Evolutionary conservation across 2,888 invertebrate species (phyloP), one percentile per base, ranked within the genome.

Genomic region (Cataglyphis livida): DNA sequence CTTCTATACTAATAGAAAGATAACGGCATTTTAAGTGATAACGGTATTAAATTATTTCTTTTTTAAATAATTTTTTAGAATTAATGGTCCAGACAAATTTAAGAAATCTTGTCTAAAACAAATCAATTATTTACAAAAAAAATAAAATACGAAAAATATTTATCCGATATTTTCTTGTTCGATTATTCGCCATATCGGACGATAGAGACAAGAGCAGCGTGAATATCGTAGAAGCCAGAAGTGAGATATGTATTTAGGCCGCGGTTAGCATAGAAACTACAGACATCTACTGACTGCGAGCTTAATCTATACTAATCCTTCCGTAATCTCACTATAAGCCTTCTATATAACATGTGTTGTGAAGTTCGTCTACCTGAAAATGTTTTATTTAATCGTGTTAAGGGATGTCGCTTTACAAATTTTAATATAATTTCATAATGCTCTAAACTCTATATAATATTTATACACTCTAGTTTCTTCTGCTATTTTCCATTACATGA

Each of bases 241-340:
- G 85, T 87, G 89, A 90, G 90, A 90, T 92, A 91, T 89, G 91
- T 88, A 92, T 92, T 90, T 90, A 89, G 92, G 91, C 87, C 91
- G 90, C 91, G 92, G 92, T 94, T 93, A 92, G 92, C 92, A 92
- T 90, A 88, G 92, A 92, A 93, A 92, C 91, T 91, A 90, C 90
- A 87, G 91, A 91, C 89, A 92, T 91, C 90, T 89, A 90, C 89
- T 90, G 83, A 87, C 84, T 84, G 71, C 85, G 88, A 88, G 91
- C 90, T 91, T 93, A 93, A 93, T 93, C 93, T 93, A 91, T 92
- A 92, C 92, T 93, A 92, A 93, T 93, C 92, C 90, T 88, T 81
- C 85, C 88, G 89, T 92, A 92, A 93, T 92, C 91, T 91, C 88
- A 74, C 86, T 74, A 44, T 82, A 75, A 83, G 73, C 84, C 78